Evolutionary conservation across 2,113 vertebrate species (phyloP).

Genomic region (Sardina pilchardus): DNA sequence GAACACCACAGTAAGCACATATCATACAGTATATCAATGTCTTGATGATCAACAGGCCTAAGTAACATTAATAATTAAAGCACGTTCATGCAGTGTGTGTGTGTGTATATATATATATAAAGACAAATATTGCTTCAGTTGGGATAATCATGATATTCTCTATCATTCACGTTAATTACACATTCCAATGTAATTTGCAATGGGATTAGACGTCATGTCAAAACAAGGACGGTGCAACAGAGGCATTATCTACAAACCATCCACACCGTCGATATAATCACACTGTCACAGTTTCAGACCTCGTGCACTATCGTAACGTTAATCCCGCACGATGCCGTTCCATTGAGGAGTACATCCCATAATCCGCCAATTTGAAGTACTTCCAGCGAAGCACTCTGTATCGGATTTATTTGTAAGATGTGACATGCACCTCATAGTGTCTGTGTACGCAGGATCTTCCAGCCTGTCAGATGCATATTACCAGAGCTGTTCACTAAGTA

Average conservation of each 20-base stretch:
- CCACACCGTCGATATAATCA: neutral
- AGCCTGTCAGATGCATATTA: neutral
- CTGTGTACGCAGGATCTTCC: neutral
- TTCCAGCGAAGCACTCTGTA: neutral
- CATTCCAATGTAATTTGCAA: neutral
- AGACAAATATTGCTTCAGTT: too few relatives aligned
- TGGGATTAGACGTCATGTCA: neutral
- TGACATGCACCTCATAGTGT: neutral
- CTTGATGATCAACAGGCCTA: too few relatives aligned
- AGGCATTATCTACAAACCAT: neutral
- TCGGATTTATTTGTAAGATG: neutral
- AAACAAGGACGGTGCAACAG: neutral
- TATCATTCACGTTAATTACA: neutral
- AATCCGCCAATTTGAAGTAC: neutral
- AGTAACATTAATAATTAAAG: too few relatives aligned
- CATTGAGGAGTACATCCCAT: slow-evolving; percentile 11
- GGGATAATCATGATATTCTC: neutral
- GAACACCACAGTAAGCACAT: too few relatives aligned
- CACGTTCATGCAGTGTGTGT: too few relatives aligned
- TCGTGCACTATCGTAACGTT: neutral
- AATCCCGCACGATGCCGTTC: neutral
- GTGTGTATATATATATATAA: too few relatives aligned
- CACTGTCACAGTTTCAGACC: neutral
- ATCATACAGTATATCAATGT: too few relatives aligned
- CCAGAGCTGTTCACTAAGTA: neutral